Percentiles rank a stretch among this genome's conserved stretches.
phyloP scores from a whole-genome alignment of 2,113 vertebrate genomes.

The Istiophorus platypterus region DNA sequence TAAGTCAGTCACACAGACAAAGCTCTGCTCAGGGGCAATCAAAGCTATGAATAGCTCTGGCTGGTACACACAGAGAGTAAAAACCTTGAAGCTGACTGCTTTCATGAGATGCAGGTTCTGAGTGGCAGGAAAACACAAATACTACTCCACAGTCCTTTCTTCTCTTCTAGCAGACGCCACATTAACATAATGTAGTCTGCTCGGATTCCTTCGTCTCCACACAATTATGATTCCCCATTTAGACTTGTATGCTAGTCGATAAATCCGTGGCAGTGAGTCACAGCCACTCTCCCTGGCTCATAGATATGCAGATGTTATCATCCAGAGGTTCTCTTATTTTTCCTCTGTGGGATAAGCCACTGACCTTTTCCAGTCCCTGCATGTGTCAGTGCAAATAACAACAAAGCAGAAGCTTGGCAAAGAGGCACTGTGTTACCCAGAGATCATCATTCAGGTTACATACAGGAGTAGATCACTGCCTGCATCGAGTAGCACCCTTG shows the following conservation, averaged over 20 bases:
- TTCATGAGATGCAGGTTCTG: slow-evolving; percentile 59
- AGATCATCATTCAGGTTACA: slow-evolving; percentile 52
- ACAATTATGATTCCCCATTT: slow-evolving; percentile 70
- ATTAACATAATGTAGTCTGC: slow-evolving; percentile 72
- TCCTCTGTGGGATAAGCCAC: slow-evolving; percentile 44
- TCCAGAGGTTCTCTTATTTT: slow-evolving; percentile 59
- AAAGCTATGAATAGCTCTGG: slow-evolving; percentile 70
- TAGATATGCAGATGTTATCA: slow-evolving; percentile 70
- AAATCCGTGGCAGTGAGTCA: slow-evolving; percentile 60
- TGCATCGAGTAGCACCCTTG: not conserved
- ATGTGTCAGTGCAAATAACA: slow-evolving; percentile 69
- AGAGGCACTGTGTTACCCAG: slow-evolving; percentile 25
- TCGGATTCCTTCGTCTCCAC: slow-evolving; percentile 63
- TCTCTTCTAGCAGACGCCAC: slow-evolving; percentile 49
- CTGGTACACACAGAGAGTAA: slow-evolving; percentile 50
- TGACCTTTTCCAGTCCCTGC: slow-evolving; percentile 68
- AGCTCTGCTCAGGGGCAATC: slow-evolving; percentile 63
- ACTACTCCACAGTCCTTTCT: slow-evolving; percentile 60
- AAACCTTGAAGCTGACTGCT: slow-evolving; percentile 70
- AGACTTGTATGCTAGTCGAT: slow-evolving; percentile 51
- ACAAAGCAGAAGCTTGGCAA: slow-evolving; percentile 56
- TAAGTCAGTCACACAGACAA: slow-evolving; percentile 63
- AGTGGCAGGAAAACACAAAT: slow-evolving; percentile 72
- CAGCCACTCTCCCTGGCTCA: slow-evolving; percentile 29
- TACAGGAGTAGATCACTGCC: slow-evolving; percentile 18